Evolutionary conservation across 2,888 invertebrate genomes (phyloP).

Genomic region (Xanthia togata): DNA sequence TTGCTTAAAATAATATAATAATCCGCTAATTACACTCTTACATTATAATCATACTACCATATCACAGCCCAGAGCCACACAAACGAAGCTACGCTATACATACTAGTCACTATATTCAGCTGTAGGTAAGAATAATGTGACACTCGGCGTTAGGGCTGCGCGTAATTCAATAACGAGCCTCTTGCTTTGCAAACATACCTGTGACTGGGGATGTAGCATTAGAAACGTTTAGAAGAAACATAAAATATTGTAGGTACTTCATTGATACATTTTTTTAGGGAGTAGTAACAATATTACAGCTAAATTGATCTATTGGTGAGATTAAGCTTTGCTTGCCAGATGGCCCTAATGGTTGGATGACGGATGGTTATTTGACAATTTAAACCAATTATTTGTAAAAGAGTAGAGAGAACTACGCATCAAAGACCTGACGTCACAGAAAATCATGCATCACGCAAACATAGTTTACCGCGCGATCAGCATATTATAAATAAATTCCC

Average conservation of each 20-base stretch:
- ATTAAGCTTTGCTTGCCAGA: too few species aligned
- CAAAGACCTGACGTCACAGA: too few species aligned
- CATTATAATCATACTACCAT: not conserved
- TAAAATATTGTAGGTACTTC: not conserved
- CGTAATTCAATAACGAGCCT: slow-evolving; percentile 57
- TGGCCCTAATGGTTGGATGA: too few species aligned
- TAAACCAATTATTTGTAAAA: not conserved
- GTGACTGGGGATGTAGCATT: slow-evolving; percentile 16
- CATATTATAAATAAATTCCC: too few species aligned
- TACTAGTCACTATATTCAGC: slow-evolving; percentile 15
- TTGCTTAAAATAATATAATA: too few species aligned
- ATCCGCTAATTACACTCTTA: not conserved
- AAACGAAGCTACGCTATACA: slow-evolving; percentile 6
- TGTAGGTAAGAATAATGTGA: slow-evolving; percentile 48
- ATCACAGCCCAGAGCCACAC: not conserved
- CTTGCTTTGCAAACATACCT: slow-evolving; percentile 55
- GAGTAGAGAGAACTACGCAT: too few species aligned
- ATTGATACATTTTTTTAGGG: not conserved
- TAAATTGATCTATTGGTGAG: not conserved
- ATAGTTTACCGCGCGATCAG: too few species aligned
- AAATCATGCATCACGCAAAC: too few species aligned
- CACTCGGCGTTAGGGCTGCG: slow-evolving; percentile 46
- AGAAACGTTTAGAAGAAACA: not conserved
- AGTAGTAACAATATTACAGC: not conserved
- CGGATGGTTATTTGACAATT: too few species aligned